Base-by-base conservation (phyloP, 2,797 vertebrate genomes). In the Esox masquinongy region DNA sequence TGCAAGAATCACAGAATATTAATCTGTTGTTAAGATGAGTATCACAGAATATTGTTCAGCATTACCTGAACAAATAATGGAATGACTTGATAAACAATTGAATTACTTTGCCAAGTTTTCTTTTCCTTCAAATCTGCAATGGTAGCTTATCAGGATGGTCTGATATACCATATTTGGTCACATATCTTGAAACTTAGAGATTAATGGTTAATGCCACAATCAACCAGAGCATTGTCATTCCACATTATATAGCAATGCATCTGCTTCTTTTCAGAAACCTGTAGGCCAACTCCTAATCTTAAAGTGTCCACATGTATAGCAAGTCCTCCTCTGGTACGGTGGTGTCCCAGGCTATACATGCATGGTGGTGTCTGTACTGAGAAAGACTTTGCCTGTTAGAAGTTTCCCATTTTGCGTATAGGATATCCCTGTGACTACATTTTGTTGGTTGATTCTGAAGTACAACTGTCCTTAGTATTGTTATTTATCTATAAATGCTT, bases 101-200 rank as follows among this genome's bases (percentile, higher is more conserved):
- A 72, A 64, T 77, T 22, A 22, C 68, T 63, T 63, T 49, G 53
- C 74, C 78, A 59, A 73, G 72, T 34, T 68, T 56, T 16, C 36
- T 36, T 50, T 70, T 50, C 73, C 31, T 68, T 68, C 36, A 47
- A 74, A 76, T 68, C 70, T 64, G n/a, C 66, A 73, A 53, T 49
- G 72, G 70, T 80, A 82, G 82, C 84, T 72, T 75, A 84, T 83
- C 50, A 78, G 51, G 53, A 26, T 19, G 26, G 71, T 68, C 80
- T 63, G 39, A 64, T 63, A 49, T n/a, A 75, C 78, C 50, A 49
- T 15, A 76, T 79, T 61, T 79, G 72, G 74, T 72, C 74, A 68
- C 79, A 79, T 78, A 81, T 74, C 68, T 75, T 47, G 61, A 70
- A 31, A 81, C 68, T 59, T 59, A 81, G 22, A 49, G 51, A 34